Evolutionary conservation across 2,113 vertebrate species (phyloP).

Genomic region (Microcebus murinus): DNA sequence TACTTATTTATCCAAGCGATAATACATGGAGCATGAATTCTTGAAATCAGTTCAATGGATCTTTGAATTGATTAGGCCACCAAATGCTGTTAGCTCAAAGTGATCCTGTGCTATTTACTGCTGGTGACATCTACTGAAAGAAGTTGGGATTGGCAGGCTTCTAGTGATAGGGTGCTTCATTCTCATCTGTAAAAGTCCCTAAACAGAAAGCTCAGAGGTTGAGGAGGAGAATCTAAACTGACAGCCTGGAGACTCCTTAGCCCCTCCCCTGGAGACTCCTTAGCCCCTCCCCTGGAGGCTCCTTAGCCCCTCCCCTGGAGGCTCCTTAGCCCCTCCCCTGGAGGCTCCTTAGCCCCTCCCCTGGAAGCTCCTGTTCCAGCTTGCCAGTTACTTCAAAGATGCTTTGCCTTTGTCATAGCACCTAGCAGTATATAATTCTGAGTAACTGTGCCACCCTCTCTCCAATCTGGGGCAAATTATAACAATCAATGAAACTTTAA

Average conservation of each 20-base stretch:
- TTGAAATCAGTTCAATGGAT: background rate
- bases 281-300: background rate
- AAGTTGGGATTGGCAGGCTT: background rate
- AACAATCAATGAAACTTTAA: background rate
- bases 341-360: background rate
- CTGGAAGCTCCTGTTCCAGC: background rate
- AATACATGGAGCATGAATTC: background rate
- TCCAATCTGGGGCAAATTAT: background rate
- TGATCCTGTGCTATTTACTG: background rate
- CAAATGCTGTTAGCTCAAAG: background rate
- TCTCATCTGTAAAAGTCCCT: background rate
- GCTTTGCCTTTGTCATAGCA: background rate
- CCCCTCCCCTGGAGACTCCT: background rate
- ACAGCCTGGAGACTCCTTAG: too few species aligned
- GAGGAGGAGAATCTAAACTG: background rate
- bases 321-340: background rate
- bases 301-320: background rate
- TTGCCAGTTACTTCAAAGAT: background rate
- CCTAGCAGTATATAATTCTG: background rate
- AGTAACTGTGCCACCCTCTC: background rate
- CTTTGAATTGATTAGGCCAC: background rate
- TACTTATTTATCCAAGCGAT: background rate
- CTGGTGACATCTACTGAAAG: background rate
- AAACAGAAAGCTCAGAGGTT: background rate
- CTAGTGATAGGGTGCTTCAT: background rate